These are phyloP conservation scores for Oscheius sp. DNA, from an alignment of 2,888 invertebrate genomes.

Conservation along the genomic window DNA sequence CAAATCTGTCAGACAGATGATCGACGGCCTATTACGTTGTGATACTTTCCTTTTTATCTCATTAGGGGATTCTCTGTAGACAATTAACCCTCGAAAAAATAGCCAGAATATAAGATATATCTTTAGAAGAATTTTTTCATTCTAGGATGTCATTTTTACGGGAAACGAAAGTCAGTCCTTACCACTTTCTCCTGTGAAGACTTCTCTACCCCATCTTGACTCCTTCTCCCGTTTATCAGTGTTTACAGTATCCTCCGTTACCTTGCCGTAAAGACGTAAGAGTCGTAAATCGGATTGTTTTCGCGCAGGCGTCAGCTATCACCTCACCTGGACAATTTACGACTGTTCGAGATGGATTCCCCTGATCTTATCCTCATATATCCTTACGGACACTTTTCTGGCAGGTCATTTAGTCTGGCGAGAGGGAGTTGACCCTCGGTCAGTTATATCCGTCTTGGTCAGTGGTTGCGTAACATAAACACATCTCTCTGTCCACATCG, in stretches of 20 bases:
- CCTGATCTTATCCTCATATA: neutral
- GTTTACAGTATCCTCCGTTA: too few species aligned
- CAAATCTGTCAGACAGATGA: slow-evolving; percentile 28
- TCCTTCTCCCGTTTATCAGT: too few species aligned
- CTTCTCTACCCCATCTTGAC: neutral
- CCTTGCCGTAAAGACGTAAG: slow-evolving; percentile 14
- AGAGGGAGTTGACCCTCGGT: neutral
- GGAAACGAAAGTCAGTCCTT: too few species aligned
- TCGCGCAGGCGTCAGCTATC: slow-evolving; percentile 38
- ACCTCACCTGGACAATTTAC: slow-evolving; percentile 34
- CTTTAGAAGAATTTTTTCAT: too few species aligned
- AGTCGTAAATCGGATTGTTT: slow-evolving; percentile 37
- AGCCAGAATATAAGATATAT: too few species aligned
- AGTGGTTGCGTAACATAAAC: slow-evolving; percentile 25
- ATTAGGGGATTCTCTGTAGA: too few species aligned
- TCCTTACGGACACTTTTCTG: slow-evolving; percentile 13
- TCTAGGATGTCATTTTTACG: too few species aligned
- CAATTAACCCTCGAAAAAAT: too few species aligned
- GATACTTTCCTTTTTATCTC: neutral
- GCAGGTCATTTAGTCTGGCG: neutral
- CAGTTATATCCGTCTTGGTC: neutral
- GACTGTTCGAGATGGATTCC: slow-evolving; percentile 5
- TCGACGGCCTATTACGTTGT: slow-evolving; percentile 25
- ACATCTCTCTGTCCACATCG: neutral
- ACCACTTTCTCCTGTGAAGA: neutral